phyloP scores from a whole-genome alignment of 1,140 invertebrate genomes.

The Medauroidea extradentata region DNA sequence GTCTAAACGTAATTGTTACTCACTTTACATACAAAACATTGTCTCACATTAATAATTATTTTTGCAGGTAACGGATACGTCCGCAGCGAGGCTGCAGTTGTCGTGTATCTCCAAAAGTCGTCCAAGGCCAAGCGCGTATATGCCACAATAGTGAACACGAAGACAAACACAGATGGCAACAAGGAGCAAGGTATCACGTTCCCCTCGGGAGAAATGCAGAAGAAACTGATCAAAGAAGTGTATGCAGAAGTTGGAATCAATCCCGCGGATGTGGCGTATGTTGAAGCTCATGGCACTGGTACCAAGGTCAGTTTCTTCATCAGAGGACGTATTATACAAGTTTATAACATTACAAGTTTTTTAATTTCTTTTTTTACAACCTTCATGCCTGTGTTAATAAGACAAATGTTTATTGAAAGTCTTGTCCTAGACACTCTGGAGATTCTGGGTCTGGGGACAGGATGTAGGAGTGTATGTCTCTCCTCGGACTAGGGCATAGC shows the following conservation, averaged over 20 bases:
- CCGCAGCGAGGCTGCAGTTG: conserved; percentile 80
- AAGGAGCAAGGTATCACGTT: conserved; percentile 90
- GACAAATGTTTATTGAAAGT: no score
- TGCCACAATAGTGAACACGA: conserved; percentile 78
- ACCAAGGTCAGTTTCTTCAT: conserved; percentile 59
- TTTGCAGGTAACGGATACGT: conserved; percentile 78
- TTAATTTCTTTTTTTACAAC: no score
- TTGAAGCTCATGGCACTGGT: conserved; percentile 96
- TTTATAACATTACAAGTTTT: no score
- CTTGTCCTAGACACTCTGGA: no score
- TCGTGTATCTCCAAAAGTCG: conserved; percentile 75
- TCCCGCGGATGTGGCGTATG: conserved; percentile 75
- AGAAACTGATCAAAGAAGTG: conserved; percentile 76
- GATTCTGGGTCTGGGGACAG: no score
- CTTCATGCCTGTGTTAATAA: no score
- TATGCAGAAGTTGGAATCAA: conserved; percentile 78
- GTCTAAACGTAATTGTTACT: neutral
- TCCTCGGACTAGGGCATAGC: no score
- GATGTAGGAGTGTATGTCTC: no score
- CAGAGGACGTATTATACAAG: no score
- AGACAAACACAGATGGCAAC: conserved; percentile 84
- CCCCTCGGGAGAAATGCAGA: conserved; percentile 83
- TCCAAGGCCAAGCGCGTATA: conserved; percentile 74
- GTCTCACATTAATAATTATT: neutral
- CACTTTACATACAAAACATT: neutral